Evolutionary conservation across 2,888 invertebrate genomes (phyloP).

Genomic region (Autographa pulchrina): DNA sequence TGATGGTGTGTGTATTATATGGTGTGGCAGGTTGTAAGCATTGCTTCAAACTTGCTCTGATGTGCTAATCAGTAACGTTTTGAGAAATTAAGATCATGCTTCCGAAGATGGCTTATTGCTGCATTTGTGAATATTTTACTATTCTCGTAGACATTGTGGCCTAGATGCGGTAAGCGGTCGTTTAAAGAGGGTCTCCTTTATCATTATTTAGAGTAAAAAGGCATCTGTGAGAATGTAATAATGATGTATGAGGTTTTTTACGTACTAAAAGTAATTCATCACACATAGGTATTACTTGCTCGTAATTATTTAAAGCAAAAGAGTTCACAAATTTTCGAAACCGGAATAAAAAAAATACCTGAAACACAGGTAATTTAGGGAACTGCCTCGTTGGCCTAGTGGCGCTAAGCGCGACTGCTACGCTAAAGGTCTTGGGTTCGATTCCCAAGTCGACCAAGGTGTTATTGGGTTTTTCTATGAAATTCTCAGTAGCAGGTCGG

Average conservation of each 20-base stretch:
- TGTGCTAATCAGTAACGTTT: not conserved
- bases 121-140: not conserved
- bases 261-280: not conserved
- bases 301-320: not conserved
- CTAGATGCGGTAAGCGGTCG: not conserved
- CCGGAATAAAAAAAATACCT: no score
- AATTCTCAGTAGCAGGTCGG: no score
- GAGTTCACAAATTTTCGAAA: not conserved
- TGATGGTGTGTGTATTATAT: conserved; percentile 9
- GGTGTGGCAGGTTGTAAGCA: conserved; percentile 2
- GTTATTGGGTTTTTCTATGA: no score
- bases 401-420: no score
- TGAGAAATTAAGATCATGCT: not conserved
- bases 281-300: not conserved
- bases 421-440: no score
- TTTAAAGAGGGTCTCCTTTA: no score
- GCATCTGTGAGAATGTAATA: not conserved
- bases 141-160: not conserved
- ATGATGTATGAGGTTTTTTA: not conserved
- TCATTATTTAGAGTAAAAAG: not conserved
- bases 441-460: no score
- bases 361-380: not conserved
- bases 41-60: not conserved
- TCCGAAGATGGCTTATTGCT: not conserved
- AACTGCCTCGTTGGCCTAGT: no score